These are phyloP conservation scores for Myiotriccus ornatus DNA, from an alignment of 2,797 vertebrate species.

Conservation along the genomic window DNA sequence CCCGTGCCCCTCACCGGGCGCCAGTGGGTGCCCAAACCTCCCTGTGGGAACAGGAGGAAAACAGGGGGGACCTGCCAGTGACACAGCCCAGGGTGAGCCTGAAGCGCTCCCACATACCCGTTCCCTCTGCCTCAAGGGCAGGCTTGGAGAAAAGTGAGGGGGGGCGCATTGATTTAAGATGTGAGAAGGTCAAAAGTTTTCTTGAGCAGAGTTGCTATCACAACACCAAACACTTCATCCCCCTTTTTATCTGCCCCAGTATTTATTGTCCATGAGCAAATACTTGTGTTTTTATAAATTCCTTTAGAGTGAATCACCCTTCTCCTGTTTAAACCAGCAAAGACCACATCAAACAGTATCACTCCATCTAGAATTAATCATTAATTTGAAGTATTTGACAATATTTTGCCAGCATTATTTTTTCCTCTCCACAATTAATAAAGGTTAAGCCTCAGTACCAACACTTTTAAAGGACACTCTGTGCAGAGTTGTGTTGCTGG, in stretches of 20 bases:
- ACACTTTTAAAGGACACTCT: background rate
- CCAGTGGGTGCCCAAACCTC: background rate
- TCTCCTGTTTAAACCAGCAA: slow-evolving; percentile 71
- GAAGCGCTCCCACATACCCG: accelerated
- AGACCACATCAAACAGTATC: slow-evolving; percentile 74
- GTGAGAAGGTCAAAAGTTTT: slow-evolving; percentile 66
- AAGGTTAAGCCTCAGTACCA: slow-evolving; percentile 32
- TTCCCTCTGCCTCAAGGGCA: background rate
- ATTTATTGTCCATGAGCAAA: slow-evolving; percentile 77
- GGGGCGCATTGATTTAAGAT: slow-evolving; percentile 39
- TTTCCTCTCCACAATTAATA: slow-evolving; percentile 57
- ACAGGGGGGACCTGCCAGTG: background rate
- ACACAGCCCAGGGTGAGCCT: accelerated
- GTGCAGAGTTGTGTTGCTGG: background rate
- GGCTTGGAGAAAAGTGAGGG: background rate
- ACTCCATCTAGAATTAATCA: slow-evolving; percentile 75
- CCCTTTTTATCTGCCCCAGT: slow-evolving; percentile 65
- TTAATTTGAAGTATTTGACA: slow-evolving; percentile 71
- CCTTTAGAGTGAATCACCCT: slow-evolving; percentile 73
- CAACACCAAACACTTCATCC: background rate
- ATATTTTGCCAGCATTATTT: slow-evolving; percentile 61
- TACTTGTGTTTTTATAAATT: slow-evolving; percentile 77
- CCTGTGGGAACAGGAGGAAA: background rate
- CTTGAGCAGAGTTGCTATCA: slow-evolving; percentile 36
- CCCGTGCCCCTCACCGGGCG: background rate